Conservation (phyloP, 2,797 vertebrate genomes). For the Pipistrellus pygmaeus region DNA sequence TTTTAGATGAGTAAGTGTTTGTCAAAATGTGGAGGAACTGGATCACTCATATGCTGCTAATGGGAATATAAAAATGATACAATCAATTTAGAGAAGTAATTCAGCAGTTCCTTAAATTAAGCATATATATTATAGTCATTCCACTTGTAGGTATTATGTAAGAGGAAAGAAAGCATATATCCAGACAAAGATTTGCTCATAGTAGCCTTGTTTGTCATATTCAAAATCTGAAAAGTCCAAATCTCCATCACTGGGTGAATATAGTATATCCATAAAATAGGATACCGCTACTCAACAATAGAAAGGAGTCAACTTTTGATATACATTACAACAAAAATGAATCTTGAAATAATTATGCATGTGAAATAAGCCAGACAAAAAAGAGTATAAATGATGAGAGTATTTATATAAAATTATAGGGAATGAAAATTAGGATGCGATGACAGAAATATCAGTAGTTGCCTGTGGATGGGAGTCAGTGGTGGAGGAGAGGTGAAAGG, state of each 20-base stretch:
- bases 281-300: neutral
- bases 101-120: neutral
- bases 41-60: neutral
- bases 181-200: neutral
- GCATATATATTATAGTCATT: neutral
- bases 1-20: neutral
- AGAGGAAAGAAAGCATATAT: constrained; percentile 4
- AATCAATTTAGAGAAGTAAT: constrained; percentile 8
- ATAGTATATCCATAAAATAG: neutral
- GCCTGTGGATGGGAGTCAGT: neutral
- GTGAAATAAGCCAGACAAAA: constrained; percentile 15
- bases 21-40: neutral
- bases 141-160: neutral
- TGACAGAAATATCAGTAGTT: neutral
- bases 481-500: neutral
- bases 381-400: neutral
- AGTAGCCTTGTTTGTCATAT: neutral
- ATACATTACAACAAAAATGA: neutral
- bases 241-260: neutral
- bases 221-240: neutral
- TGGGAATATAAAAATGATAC: neutral
- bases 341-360: neutral
- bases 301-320: neutral
- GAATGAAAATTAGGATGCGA: neutral
- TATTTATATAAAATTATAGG: neutral